Percentiles rank a stretch among this genome's conserved stretches.
phyloP scores from a whole-genome alignment of 2,888 invertebrate species.

The Watsonalla binaria region DNA sequence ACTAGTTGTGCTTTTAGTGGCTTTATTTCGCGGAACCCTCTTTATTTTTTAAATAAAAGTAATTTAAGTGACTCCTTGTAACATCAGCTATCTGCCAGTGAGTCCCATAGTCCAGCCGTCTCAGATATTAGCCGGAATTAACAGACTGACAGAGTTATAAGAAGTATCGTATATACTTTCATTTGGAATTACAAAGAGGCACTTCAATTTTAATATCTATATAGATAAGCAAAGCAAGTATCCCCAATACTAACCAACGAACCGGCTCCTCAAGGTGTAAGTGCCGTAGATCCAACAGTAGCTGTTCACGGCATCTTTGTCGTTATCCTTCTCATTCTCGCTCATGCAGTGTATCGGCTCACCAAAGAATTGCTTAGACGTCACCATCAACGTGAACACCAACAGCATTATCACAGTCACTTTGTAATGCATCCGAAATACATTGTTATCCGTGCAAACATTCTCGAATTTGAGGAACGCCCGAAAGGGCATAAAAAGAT shows the following conservation, averaged over 20 bases:
- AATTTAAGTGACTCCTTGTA: too few species aligned
- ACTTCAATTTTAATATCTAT: too few species aligned
- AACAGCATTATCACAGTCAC: slow-evolving; percentile 85
- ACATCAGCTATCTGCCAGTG: too few species aligned
- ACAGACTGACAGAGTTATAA: too few species aligned
- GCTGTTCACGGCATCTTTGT: slow-evolving; percentile 82
- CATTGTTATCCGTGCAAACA: slow-evolving; percentile 85
- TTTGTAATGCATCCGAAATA: slow-evolving; percentile 87
- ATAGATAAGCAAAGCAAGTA: background rate
- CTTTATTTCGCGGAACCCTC: too few species aligned
- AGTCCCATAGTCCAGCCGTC: too few species aligned
- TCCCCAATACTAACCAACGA: slow-evolving; percentile 44
- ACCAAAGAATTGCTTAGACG: slow-evolving; percentile 91
- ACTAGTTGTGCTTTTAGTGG: too few species aligned
- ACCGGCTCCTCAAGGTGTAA: slow-evolving; percentile 75
- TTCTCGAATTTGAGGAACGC: slow-evolving; percentile 82
- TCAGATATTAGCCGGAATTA: too few species aligned
- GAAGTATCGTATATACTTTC: too few species aligned
- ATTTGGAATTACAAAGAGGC: too few species aligned
- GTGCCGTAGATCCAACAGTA: slow-evolving; percentile 90
- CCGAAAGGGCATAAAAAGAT: slow-evolving; percentile 83
- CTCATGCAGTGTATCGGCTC: slow-evolving; percentile 89
- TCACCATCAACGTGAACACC: slow-evolving; percentile 85
- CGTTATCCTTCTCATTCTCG: slow-evolving; percentile 57
- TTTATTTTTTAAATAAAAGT: too few species aligned